Base-by-base conservation (phyloP, 2,113 vertebrate genomes). In the Epinephelus fuscoguttatus region DNA sequence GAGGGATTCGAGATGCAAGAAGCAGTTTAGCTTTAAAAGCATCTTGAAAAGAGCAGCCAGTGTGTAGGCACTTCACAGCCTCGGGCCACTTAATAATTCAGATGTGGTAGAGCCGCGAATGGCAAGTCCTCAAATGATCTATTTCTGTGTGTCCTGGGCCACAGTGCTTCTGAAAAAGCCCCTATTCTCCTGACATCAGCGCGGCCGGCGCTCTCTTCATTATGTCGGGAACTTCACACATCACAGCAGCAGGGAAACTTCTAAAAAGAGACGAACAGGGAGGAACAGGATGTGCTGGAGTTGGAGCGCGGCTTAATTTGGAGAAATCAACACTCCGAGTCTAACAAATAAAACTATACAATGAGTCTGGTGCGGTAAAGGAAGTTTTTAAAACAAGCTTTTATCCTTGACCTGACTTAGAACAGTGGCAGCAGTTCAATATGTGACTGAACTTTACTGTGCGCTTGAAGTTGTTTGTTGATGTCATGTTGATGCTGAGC, bases 61-160 rank as follows among this genome's bases (percentile, higher is more conserved):
- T 80, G 82, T 52, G 42, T 42, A 10, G 74, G 77, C 68, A 69
- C 76, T 84, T 89, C 88, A 86, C 82, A 89, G 84, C 83, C 84
- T 55, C 13, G 1, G 61, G 75, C 19, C 74, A 23, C 68, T 92
- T 82, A 94, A 93, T 93, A 92, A 92, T 94, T 94, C 88, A 93
- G 74, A 90, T 50, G 78, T 78, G 71, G 84, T 56, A 27, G 56
- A 84, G 86, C 69, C 42, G 50, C 53, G 52, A 82, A 80, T 75
- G 67, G 73, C 60, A 61, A 75, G 85, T 83, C 87, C 87, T 90
- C 50, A 68, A 60, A 77, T 73, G 68, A 90, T 94, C 85, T 86
- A 84, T 80, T 87, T 91, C 75, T 75, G 79, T 80, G 59, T 72
- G 85, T 86, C 75, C 70, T 19, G 55, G 53, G 25, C 75, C 76